Base-by-base conservation (phyloP, 2,797 vertebrate species). In the Typhlichthys subterraneus region DNA sequence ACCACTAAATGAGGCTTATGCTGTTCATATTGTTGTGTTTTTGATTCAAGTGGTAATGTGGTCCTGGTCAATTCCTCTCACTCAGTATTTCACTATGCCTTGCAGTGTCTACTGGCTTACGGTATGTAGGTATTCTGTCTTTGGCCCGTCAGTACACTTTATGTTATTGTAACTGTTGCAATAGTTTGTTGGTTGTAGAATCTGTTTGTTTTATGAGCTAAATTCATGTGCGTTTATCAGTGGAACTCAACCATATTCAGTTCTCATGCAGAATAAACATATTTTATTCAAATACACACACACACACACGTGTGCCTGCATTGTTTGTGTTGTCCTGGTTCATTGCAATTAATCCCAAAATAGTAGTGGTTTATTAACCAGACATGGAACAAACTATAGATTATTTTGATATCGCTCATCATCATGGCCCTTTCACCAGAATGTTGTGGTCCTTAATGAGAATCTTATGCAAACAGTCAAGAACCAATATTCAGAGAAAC, bases 181-280 rank as follows among this genome's bases (percentile, higher is more conserved):
- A 76, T 85, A 86, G 90, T 91, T 90, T 91, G 90, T 92, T 80
- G 89, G 89, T 90, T 91, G 90, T 93, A 89, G 84, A 88, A 80
- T 88, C 77, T 88, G 63, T 86, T 86, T 91, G 82, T 86, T 80
- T 42, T 74, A 81, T 85, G 87, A 87, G 82, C 85, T 85, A 70
- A 89, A 86, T 85, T 86, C 80, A 75, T 88, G 85, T 91, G 87
- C 84, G 81, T 87, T 79, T 84, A 77, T 92, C 87, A 88, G 82
- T 89, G 85, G 87, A 89, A 83, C 76, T 88, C 84, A 87, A 90
- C 85, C 64, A 85, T 82, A 87, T 86, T 89, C 84, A 74, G 85
- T 91, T 91, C 85, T 92, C 89, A 91, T 82, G 87, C 86, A 89
- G 86, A 94, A 93, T 93, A 91, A 94, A 93, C 88, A 90, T 93